Percentiles rank a stretch among this genome's conserved stretches.
Conservation (phyloP, 2,113 vertebrate species). For the Calidris pugnax region DNA sequence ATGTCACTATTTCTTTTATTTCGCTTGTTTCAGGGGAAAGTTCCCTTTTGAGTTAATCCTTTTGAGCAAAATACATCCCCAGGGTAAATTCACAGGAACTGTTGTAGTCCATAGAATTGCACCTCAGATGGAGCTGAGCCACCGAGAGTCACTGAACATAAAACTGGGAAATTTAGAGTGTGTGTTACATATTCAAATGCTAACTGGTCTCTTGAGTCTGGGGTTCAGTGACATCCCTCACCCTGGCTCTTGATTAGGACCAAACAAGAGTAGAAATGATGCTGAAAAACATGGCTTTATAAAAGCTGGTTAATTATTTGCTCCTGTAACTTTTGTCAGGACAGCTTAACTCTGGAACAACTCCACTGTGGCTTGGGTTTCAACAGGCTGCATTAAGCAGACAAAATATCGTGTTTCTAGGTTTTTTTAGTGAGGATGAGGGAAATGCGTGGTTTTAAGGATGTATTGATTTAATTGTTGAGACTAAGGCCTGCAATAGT, state of each 20-base stretch:
- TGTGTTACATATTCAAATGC: background rate
- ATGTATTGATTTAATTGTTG: background rate
- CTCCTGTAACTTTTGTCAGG: background rate
- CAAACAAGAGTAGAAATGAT: background rate
- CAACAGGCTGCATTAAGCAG: background rate
- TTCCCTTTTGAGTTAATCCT: conserved; percentile 51
- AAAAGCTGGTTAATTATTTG: conserved; percentile 20
- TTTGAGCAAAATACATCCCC: background rate
- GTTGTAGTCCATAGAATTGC: background rate
- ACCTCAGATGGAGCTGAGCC: background rate
- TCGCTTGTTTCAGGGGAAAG: background rate
- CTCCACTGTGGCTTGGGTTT: background rate
- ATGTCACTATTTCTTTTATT: conserved; percentile 14
- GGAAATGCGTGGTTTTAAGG: background rate
- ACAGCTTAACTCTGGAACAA: background rate
- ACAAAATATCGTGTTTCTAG: background rate
- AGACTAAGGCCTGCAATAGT: background rate
- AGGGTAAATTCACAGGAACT: background rate
- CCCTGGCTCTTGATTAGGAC: background rate
- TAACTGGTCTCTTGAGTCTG: background rate
- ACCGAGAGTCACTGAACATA: background rate
- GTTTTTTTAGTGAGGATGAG: background rate
- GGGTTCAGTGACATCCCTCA: background rate
- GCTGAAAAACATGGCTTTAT: background rate
- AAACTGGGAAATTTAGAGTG: background rate